phyloP scores from a whole-genome alignment of 1,140 invertebrate genomes.

The Pseudobourletiella spinata region DNA sequence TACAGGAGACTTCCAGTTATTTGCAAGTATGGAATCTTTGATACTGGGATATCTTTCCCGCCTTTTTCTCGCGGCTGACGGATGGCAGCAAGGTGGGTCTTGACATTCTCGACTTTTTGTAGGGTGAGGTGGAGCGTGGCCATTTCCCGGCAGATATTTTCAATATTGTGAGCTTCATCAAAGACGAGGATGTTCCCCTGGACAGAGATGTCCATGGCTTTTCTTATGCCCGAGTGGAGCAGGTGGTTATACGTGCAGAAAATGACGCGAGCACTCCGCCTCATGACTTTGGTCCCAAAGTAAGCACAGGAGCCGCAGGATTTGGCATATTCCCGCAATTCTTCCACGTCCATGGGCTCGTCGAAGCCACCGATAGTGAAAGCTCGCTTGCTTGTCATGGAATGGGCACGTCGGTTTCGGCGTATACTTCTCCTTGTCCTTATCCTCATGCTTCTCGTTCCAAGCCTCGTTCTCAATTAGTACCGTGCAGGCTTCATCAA shows the following conservation, averaged over 20 bases:
- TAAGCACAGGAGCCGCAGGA: slow-evolving; percentile 29
- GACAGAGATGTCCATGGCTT: slow-evolving; percentile 44
- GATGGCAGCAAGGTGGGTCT: too few relatives aligned
- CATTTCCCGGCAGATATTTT: slow-evolving; percentile 47
- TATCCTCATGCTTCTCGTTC: neutral
- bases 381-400: neutral
- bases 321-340: neutral
- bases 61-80: too few relatives aligned
- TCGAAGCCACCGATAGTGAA: neutral
- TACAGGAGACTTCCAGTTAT: too few relatives aligned
- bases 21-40: too few relatives aligned
- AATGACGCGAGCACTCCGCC: slow-evolving; percentile 46
- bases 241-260: slow-evolving; percentile 56
- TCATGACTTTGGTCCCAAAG: slow-evolving; percentile 43
- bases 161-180: slow-evolving; percentile 56
- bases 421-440: neutral
- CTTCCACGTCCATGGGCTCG: slow-evolving; percentile 13
- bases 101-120: too few relatives aligned
- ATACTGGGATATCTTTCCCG: too few relatives aligned
- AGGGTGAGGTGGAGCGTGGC: too few relatives aligned
- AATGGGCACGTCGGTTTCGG: neutral
- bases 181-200: slow-evolving; percentile 48
- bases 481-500: slow-evolving; percentile 5
- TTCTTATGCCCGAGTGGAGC: slow-evolving; percentile 43
- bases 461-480: neutral